Evolutionary conservation across 2,888 invertebrate species (phyloP).

Genomic region (Troides oblongomaculatus): DNA sequence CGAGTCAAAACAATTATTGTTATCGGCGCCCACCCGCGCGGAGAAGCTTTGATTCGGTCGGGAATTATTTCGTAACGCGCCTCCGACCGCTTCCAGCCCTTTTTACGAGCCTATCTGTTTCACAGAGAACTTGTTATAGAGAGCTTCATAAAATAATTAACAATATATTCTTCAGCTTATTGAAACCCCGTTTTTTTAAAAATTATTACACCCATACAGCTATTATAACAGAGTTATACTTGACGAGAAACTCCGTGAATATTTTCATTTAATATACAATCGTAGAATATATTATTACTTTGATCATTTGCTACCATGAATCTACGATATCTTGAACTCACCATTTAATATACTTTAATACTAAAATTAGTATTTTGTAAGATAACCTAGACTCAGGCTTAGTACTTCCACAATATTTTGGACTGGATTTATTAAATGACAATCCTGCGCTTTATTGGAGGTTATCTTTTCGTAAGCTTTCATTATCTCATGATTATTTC

Average conservation of each 20-base stretch:
- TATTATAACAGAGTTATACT: background rate
- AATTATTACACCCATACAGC: background rate
- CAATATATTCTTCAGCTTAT: constrained; percentile 12
- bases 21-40: constrained; percentile 65
- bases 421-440: too few species aligned
- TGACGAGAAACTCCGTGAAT: background rate
- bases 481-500: too few species aligned
- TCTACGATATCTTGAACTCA: too few species aligned
- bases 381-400: too few species aligned
- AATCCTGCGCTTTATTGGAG: too few species aligned
- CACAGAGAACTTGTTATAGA: constrained; percentile 29
- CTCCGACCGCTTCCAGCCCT: constrained; percentile 31
- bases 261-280: too few species aligned
- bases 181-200: background rate
- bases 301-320: too few species aligned
- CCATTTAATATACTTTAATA: too few species aligned
- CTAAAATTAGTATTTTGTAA: too few species aligned
- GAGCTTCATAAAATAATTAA: background rate
- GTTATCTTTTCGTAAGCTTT: too few species aligned
- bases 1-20: constrained; percentile 71
- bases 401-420: too few species aligned
- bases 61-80: constrained; percentile 58
- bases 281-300: too few species aligned
- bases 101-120: constrained; percentile 31
- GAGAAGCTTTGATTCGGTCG: constrained; percentile 59